Percentiles rank a stretch among this genome's conserved stretches.
phyloP scores from a whole-genome alignment of 2,797 vertebrate genomes.

The Crypturellus tataupa region DNA sequence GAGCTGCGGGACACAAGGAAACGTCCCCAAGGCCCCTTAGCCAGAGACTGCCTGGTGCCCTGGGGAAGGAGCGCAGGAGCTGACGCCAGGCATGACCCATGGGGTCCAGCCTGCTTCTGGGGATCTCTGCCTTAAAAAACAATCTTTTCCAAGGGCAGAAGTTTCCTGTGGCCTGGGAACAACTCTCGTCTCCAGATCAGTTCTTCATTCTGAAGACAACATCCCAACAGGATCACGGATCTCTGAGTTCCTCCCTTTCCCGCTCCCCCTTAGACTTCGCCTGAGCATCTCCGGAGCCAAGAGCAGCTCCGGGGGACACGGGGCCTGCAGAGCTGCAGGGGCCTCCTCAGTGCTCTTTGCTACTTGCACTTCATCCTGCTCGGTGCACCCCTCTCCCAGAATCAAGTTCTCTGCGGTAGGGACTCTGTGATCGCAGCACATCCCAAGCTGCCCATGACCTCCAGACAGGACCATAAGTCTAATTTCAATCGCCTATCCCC shows the following conservation, averaged over 20 bases:
- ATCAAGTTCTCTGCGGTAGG: background rate
- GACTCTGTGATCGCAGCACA: background rate
- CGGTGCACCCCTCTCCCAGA: no score
- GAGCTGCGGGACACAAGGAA: background rate
- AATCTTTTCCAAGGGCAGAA: background rate
- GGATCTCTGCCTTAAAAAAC: background rate
- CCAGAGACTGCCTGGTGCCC: no score
- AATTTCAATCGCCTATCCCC: background rate
- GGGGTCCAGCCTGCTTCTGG: background rate
- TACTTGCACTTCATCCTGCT: background rate
- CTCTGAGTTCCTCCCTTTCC: background rate
- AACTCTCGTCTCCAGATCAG: background rate
- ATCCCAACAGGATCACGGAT: background rate
- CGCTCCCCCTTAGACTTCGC: background rate
- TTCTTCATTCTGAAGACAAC: background rate
- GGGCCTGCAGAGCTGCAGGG: background rate
- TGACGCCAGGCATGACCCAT: no score
- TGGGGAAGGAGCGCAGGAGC: no score
- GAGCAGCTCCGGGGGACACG: background rate
- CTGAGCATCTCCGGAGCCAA: background rate
- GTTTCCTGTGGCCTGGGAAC: background rate
- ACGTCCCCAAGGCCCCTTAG: background rate
- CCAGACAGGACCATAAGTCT: background rate
- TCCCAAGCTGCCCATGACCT: background rate
- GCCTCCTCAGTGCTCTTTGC: background rate